Percentiles rank a stretch among this genome's conserved stretches.
phyloP scores from a whole-genome alignment of 1,140 invertebrate species.

The Daktulosphaira vitifoliae region DNA sequence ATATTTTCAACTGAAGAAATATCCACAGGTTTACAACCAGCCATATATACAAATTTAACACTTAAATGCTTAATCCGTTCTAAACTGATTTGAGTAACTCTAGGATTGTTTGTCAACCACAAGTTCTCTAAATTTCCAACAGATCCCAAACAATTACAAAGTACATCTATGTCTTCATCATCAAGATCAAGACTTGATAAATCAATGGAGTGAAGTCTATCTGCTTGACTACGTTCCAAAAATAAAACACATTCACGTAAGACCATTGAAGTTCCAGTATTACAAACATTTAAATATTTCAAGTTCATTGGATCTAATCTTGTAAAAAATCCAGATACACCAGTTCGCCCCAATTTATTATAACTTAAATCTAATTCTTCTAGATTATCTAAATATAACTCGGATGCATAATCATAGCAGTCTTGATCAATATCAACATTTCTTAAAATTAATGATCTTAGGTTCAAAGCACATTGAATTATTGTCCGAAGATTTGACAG shows the following conservation, averaged over 20 bases:
- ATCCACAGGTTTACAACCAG: constrained; percentile 14
- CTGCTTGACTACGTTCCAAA: constrained; percentile 27
- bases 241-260: constrained; percentile 32
- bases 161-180: constrained; percentile 32
- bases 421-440: constrained; percentile 30
- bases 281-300: constrained; percentile 25
- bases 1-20: constrained; percentile 1
- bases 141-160: constrained; percentile 26
- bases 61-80: constrained; percentile 29
- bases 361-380: constrained; percentile 36
- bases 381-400: constrained; percentile 12
- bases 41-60: constrained; percentile 16
- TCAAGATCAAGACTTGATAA: constrained; percentile 32
- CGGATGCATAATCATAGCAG: constrained; percentile 17
- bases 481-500: constrained; percentile 19
- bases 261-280: constrained; percentile 24
- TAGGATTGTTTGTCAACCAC: constrained; percentile 9
- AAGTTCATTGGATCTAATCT: constrained; percentile 14
- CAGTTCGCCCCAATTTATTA: constrained; percentile 37
- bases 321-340: constrained; percentile 29
- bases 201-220: constrained; percentile 16
- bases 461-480: not conserved
- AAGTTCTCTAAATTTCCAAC: constrained; percentile 17
- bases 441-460: constrained; percentile 18
- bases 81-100: constrained; percentile 15